Evolutionary conservation across 2,888 invertebrate species (phyloP), one percentile per base, ranked within the genome.

Genomic region (Plusia festucae): DNA sequence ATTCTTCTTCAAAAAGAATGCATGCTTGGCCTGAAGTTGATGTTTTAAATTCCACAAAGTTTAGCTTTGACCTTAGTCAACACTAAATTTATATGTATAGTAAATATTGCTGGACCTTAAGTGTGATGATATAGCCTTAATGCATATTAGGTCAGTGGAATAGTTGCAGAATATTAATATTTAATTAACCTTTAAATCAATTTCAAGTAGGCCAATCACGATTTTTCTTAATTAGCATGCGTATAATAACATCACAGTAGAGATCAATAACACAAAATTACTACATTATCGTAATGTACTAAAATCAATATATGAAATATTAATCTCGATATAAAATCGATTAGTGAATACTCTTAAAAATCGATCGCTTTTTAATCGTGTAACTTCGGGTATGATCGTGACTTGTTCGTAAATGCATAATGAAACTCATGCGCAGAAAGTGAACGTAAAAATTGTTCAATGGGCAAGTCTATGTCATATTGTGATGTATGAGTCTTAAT

Each of bases 401-500:
- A 80, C 71, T 27, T 22, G 71, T 44, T 67, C 55, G 73, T 56
- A 55, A 61, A 59, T n/a, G 52, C 57, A 60, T 53, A 59, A 51
- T 18, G 18, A 20, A 55, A 54, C 59, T 62, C 56, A 53, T 58
- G 60, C 59, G 75, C 75, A 75, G 75, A 75, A 80, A 80, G 79
- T 80, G 79, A 80, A 80, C 64, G 81, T 76, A 73, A 68, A 77
- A 75, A 62, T 62, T n/a, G 0, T 75, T 73, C 18, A 70, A 62
- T 58, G 67, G 62, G 68, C 65, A 68, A 68, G 49, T 53, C 24
- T 60, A 46, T 66, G 66, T 70, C 56, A 57, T 68, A 46, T 68
- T 53, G 4, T 69, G 67, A 78, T 70, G 54, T 61, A 70, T 70
- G 60, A 44, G 4, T 40, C 51, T 55, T 64, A n/a, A 51, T 53